Evolutionary conservation across 2,888 invertebrate species (phyloP).

Genomic region (Parnassius apollo): DNA sequence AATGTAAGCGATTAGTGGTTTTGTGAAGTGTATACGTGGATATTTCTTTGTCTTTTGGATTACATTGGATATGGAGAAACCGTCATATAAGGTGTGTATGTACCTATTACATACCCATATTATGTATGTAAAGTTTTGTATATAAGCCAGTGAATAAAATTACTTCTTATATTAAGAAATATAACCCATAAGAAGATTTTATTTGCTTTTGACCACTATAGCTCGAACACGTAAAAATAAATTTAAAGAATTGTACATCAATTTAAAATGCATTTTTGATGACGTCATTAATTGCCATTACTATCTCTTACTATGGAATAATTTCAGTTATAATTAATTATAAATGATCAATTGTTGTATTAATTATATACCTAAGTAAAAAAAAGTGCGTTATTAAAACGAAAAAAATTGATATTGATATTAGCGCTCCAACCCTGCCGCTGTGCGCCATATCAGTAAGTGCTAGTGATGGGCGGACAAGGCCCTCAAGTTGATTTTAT

Average conservation of each 20-base stretch:
- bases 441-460: slow-evolving; percentile 55
- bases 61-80: slow-evolving; percentile 66
- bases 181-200: not conserved
- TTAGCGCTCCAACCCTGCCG: slow-evolving; percentile 38
- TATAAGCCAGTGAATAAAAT: not conserved
- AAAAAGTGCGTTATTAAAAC: slow-evolving; percentile 15
- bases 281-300: slow-evolving; percentile 61
- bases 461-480: slow-evolving; percentile 52
- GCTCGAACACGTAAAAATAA: not conserved
- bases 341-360: not conserved
- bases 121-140: too few relatives aligned
- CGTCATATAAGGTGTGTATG: slow-evolving; percentile 63
- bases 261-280: slow-evolving; percentile 27
- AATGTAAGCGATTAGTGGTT: slow-evolving; percentile 39
- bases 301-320: too few relatives aligned
- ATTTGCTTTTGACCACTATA: not conserved
- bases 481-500: slow-evolving; percentile 25
- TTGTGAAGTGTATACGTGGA: slow-evolving; percentile 46
- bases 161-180: too few relatives aligned
- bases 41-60: slow-evolving; percentile 55
- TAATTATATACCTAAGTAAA: not conserved
- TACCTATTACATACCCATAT: not conserved
- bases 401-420: slow-evolving; percentile 30
- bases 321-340: not conserved
- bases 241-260: not conserved